Evolutionary conservation across 2,797 vertebrate genomes (phyloP).

Genomic region (Rhinophrynus dorsalis): DNA sequence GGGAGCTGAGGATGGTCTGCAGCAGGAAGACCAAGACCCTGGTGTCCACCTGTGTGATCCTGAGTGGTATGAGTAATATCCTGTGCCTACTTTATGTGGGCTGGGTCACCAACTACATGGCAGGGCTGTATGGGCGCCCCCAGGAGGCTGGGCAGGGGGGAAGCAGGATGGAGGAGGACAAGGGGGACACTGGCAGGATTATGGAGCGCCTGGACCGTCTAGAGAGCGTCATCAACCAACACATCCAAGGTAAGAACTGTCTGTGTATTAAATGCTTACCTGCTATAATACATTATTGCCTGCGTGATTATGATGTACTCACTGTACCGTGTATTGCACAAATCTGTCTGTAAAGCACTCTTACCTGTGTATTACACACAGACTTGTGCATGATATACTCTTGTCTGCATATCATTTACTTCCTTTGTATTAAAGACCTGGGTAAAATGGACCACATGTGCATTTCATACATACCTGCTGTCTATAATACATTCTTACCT

Average conservation of each 20-base stretch:
- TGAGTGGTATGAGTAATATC: conserved; percentile 98
- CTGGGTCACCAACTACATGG: conserved; percentile 98
- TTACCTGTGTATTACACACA: too few relatives aligned
- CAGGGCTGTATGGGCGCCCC: conserved; percentile 90
- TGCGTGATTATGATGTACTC: too few relatives aligned
- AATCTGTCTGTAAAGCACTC: neutral
- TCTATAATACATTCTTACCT: too few relatives aligned
- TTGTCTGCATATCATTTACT: too few relatives aligned
- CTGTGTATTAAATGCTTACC: too few relatives aligned
- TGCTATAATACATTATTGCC: too few relatives aligned
- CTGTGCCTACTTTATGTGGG: conserved; percentile 95
- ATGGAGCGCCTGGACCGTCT: conserved; percentile 93
- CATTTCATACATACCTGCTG: too few relatives aligned
- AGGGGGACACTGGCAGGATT: conserved; percentile 91
- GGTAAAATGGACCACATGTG: too few relatives aligned
- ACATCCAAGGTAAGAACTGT: conserved; percentile 86
- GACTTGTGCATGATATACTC: too few relatives aligned
- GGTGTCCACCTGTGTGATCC: conserved; percentile 97
- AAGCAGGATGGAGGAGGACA: conserved; percentile 90
- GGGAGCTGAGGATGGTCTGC: conserved; percentile 94
- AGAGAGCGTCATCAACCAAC: conserved; percentile 96
- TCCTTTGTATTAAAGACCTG: too few relatives aligned
- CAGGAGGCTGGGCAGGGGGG: conserved; percentile 86
- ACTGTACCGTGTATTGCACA: neutral
- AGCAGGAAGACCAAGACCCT: conserved; percentile 99